Conservation (phyloP, 2,888 invertebrate genomes). For the Marasmarcha lunaedactyla region DNA sequence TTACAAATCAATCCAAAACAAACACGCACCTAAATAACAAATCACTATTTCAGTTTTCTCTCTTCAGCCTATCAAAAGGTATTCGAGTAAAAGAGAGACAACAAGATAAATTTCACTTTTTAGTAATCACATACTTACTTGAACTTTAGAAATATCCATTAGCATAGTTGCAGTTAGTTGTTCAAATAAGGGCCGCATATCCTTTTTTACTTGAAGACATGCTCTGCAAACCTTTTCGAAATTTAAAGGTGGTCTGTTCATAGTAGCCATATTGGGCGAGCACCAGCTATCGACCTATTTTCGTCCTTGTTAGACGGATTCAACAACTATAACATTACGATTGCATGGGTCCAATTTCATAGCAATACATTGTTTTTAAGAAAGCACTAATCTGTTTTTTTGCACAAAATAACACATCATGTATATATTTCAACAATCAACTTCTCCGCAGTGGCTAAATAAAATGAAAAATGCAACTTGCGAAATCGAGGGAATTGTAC, state of each 20-base stretch:
- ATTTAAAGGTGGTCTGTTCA: constrained; percentile 40
- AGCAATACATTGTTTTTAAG: no score
- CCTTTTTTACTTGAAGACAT: constrained; percentile 73
- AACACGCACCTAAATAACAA: constrained; percentile 24
- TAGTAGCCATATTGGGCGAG: constrained; percentile 54
- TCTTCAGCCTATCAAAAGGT: constrained; percentile 28
- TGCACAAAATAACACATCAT: no score
- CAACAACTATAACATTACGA: no score
- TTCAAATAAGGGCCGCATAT: constrained; percentile 74
- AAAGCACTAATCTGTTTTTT: no score
- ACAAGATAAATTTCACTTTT: constrained; percentile 28
- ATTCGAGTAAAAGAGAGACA: constrained; percentile 30
- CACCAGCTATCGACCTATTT: constrained; percentile 39
- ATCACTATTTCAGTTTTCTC: constrained; percentile 24
- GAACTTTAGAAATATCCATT: constrained; percentile 73
- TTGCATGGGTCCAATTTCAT: no score
- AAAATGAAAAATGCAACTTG: not conserved
- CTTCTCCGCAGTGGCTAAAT: no score
- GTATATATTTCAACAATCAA: no score
- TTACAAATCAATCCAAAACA: constrained; percentile 47
- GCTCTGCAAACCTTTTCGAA: constrained; percentile 75
- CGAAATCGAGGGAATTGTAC: not conserved
- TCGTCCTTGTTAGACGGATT: constrained; percentile 50
- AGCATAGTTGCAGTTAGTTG: constrained; percentile 75
- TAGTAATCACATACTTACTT: constrained; percentile 38